These are phyloP conservation scores for Eubucco bourcierii DNA, from an alignment of 2,113 vertebrate species.

Conservation along the genomic window DNA sequence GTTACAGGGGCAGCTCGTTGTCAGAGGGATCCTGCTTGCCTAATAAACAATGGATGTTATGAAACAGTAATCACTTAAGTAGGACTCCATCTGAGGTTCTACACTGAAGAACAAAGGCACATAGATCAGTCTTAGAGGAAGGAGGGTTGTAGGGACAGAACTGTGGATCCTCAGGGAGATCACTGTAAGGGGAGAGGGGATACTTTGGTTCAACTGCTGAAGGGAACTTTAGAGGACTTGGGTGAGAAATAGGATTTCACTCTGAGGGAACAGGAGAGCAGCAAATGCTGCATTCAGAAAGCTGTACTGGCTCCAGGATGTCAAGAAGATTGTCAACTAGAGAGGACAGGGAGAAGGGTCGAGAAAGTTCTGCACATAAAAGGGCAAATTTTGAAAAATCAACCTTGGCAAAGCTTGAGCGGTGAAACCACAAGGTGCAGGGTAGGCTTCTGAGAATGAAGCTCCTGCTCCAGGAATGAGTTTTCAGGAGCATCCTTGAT, in stretches of 20 bases:
- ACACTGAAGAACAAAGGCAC: neutral
- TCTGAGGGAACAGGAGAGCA: accelerated
- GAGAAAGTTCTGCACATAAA: neutral
- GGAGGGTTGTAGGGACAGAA: neutral
- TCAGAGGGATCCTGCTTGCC: neutral
- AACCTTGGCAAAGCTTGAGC: neutral
- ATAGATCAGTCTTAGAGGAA: neutral
- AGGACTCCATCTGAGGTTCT: neutral
- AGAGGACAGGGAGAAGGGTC: no score
- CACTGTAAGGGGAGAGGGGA: neutral
- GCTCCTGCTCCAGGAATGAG: neutral
- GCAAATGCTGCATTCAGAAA: neutral
- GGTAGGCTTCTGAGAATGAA: neutral
- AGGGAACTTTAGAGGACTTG: neutral
- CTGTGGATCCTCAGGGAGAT: neutral
- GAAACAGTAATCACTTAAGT: neutral
- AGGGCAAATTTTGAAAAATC: neutral
- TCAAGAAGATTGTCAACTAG: neutral
- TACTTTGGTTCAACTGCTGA: neutral
- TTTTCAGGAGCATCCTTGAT: neutral
- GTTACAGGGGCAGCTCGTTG: accelerated
- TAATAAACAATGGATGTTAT: neutral
- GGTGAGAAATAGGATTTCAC: neutral
- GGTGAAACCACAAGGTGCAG: neutral
- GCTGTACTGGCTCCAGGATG: accelerated